Evolutionary conservation across 2,888 invertebrate genomes (phyloP).

Genomic region (Ptilodon capucinus): DNA sequence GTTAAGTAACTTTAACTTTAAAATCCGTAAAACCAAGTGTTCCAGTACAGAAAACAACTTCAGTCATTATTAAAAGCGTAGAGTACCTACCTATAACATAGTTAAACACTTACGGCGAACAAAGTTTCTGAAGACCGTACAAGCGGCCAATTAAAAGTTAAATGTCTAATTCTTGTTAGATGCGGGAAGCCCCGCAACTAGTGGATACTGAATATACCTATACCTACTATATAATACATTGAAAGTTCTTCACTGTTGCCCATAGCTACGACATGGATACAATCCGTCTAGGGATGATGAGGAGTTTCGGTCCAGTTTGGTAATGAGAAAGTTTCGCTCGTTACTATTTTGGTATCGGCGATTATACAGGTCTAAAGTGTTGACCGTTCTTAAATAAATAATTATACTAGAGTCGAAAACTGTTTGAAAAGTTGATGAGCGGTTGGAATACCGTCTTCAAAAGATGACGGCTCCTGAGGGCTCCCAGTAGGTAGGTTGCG

Average conservation of each 20-base stretch:
- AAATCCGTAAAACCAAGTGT: slow-evolving; percentile 19
- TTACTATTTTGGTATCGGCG: slow-evolving; percentile 3
- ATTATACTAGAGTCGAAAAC: too few relatives aligned
- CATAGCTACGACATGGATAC: slow-evolving; percentile 50
- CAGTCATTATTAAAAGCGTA: slow-evolving; percentile 53
- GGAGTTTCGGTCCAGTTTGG: slow-evolving; percentile 18
- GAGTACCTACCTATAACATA: slow-evolving; percentile 57
- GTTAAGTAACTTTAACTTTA: slow-evolving; percentile 11
- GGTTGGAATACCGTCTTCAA: too few relatives aligned
- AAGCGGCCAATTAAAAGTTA: slow-evolving; percentile 82
- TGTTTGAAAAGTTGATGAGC: too few relatives aligned
- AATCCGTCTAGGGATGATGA: slow-evolving; percentile 24
- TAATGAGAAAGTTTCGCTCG: slow-evolving; percentile 24
- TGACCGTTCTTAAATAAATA: background rate
- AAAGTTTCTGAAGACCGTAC: slow-evolving; percentile 76
- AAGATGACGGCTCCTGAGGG: too few relatives aligned
- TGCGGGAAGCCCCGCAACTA: slow-evolving; percentile 72
- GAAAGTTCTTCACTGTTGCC: slow-evolving; percentile 59
- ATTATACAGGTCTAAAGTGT: background rate
- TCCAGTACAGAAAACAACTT: slow-evolving; percentile 37
- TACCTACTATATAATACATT: too few relatives aligned
- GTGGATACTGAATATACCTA: slow-evolving; percentile 38
- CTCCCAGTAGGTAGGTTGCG: too few relatives aligned
- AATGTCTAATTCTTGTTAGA: slow-evolving; percentile 81
- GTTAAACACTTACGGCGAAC: slow-evolving; percentile 74